These are phyloP conservation scores for Ovis canadensis DNA, from an alignment of 2,113 vertebrate genomes.

Conservation along the genomic window DNA sequence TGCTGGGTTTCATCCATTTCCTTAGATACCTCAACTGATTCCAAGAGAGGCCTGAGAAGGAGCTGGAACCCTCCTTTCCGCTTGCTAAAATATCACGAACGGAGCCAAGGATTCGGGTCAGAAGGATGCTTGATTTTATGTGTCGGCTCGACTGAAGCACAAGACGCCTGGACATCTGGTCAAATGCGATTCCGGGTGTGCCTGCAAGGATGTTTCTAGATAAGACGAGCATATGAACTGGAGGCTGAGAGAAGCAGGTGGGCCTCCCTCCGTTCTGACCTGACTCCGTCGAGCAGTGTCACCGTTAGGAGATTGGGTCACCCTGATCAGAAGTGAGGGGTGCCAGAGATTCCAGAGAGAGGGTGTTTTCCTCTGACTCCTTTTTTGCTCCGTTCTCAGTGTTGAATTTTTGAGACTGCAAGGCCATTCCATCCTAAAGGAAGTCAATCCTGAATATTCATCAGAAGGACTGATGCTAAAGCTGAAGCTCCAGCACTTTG, in stretches of 20 bases:
- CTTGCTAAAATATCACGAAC: neutral
- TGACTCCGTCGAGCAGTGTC: neutral
- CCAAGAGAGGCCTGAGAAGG: too few species aligned
- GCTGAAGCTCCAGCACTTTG: neutral
- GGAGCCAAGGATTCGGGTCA: neutral
- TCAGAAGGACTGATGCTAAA: neutral
- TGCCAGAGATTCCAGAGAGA: neutral
- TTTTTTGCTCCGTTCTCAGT: neutral
- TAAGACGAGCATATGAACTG: neutral
- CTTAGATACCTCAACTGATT: neutral
- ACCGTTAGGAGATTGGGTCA: rapidly evolving
- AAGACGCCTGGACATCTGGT: neutral
- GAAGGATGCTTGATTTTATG: neutral
- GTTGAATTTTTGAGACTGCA: neutral
- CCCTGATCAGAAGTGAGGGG: neutral
- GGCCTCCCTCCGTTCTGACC: neutral
- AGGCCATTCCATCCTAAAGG: neutral
- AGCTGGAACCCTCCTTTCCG: too few species aligned
- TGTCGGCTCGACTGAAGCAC: neutral
- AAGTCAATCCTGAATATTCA: neutral
- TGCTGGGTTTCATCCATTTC: neutral
- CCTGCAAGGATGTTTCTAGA: neutral
- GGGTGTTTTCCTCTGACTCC: neutral
- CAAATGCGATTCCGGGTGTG: too few species aligned
- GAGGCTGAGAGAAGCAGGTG: neutral